Evolutionary conservation across 2,888 invertebrate genomes (phyloP).

Genomic region (Neocrepidodera transversa): DNA sequence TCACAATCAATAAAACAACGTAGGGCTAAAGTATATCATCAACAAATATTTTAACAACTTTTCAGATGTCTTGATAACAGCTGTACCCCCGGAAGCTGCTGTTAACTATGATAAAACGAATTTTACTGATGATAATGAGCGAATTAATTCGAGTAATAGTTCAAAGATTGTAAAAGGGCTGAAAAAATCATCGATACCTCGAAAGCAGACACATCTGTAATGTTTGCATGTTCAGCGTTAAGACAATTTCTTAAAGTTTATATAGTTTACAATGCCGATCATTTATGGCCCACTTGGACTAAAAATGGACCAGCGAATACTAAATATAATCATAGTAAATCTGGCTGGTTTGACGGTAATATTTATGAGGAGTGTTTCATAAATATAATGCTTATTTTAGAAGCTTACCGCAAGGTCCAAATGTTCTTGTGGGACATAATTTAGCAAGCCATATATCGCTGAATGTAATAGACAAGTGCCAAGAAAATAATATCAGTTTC

Average conservation of each 20-base stretch:
- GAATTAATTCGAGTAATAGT: slow-evolving; percentile 16
- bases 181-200: slow-evolving; percentile 19
- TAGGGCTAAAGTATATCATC: slow-evolving; percentile 30
- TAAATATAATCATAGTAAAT: slow-evolving; percentile 31
- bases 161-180: slow-evolving; percentile 3
- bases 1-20: slow-evolving; percentile 29
- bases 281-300: slow-evolving; percentile 36
- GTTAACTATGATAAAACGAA: slow-evolving; percentile 38
- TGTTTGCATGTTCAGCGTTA: slow-evolving; percentile 20
- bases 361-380: too few species aligned
- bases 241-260: slow-evolving; percentile 26
- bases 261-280: slow-evolving; percentile 34
- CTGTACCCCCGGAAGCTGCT: slow-evolving; percentile 17
- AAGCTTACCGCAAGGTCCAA: too few species aligned
- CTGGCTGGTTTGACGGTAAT: slow-evolving; percentile 36
- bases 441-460: slow-evolving; percentile 5
- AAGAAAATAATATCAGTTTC: slow-evolving; percentile 29
- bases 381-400: too few species aligned
- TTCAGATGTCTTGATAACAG: slow-evolving; percentile 5
- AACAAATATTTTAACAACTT: slow-evolving; percentile 29
- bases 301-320: slow-evolving; percentile 27
- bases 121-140: slow-evolving; percentile 36
- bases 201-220: slow-evolving; percentile 18
- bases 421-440: too few species aligned
- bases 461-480: slow-evolving; percentile 14